A percentile compares a stretch with the other conserved stretches of the same genome.
phyloP scores from a whole-genome alignment of 2,888 invertebrate genomes.

The Cephus pygmeus region DNA sequence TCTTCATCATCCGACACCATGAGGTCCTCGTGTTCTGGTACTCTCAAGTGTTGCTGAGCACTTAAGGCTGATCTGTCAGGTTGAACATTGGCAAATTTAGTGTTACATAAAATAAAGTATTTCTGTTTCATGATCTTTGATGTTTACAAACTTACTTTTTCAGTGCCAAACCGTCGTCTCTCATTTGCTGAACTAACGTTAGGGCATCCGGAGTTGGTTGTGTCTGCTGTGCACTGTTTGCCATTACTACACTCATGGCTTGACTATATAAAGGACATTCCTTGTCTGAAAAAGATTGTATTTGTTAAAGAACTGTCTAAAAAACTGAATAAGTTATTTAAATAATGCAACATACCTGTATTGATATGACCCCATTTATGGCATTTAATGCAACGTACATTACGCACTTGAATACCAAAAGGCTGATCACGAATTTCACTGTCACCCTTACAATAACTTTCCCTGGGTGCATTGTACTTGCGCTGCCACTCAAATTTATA shows the following conservation, averaged over 20 bases:
- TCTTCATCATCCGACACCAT: slow-evolving; percentile 65
- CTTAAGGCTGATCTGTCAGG: slow-evolving; percentile 53
- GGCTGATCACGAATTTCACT: slow-evolving; percentile 98
- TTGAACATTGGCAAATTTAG: neutral
- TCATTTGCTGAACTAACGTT: slow-evolving; percentile 88
- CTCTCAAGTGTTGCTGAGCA: slow-evolving; percentile 72
- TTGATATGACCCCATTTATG: slow-evolving; percentile 99
- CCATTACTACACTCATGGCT: slow-evolving; percentile 85
- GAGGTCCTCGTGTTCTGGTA: slow-evolving; percentile 69
- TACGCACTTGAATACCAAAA: slow-evolving; percentile 96
- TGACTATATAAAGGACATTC: slow-evolving; percentile 95
- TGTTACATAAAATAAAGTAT: slow-evolving; percentile 10
- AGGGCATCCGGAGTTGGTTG: slow-evolving; percentile 77
- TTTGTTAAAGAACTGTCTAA: neutral
- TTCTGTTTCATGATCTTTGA: slow-evolving; percentile 59
- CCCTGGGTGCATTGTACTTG: slow-evolving; percentile 98
- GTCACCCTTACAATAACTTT: slow-evolving; percentile 98
- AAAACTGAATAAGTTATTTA: slow-evolving; percentile 6
- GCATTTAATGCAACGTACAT: slow-evolving; percentile 98
- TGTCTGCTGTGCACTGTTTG: slow-evolving; percentile 70
- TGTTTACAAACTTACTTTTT: slow-evolving; percentile 74
- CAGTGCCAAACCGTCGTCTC: slow-evolving; percentile 89
- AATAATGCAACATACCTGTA: slow-evolving; percentile 71
- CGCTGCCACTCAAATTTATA: slow-evolving; percentile 99
- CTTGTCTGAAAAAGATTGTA: slow-evolving; percentile 73